phyloP scores from a whole-genome alignment of 2,797 vertebrate species.

The Cephalopachus bancanus region DNA sequence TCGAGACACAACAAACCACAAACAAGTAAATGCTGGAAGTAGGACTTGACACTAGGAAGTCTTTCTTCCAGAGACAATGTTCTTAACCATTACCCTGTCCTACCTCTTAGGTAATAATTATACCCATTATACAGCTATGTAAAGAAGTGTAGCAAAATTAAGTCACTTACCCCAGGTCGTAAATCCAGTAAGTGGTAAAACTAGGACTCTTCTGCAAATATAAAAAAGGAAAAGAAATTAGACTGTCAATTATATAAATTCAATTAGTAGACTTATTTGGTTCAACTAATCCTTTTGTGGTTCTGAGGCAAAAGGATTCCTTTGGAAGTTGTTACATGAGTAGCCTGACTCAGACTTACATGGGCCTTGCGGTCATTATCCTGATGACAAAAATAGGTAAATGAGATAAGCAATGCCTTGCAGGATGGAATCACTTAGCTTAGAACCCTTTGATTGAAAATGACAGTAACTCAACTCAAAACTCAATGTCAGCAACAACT shows the following conservation, averaged over 20 bases:
- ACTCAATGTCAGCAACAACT: not conserved
- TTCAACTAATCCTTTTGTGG: conserved; percentile 35
- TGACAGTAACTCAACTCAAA: conserved; percentile 5
- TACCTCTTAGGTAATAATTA: not conserved
- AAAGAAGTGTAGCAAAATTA: conserved; percentile 37
- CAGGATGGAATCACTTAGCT: not conserved
- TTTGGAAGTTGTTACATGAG: not conserved
- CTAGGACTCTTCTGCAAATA: not conserved
- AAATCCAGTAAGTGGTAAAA: not conserved
- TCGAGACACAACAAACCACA: not conserved
- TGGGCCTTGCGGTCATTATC: not conserved
- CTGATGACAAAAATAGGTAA: conserved; percentile 26
- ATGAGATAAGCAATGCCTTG: not conserved
- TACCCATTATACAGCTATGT: not conserved
- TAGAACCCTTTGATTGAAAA: not conserved
- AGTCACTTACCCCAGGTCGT: not conserved
- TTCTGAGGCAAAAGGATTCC: not conserved
- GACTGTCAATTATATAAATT: conserved; percentile 41
- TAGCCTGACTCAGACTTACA: not conserved
- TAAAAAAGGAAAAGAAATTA: not conserved
- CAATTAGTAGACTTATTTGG: not conserved
- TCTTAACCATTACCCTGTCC: not conserved
- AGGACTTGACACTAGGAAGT: not conserved
- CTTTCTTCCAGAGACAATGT: not conserved
- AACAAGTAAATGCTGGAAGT: not conserved